Base-by-base conservation (phyloP, 2,113 vertebrate species). In the Noturus placidus region DNA sequence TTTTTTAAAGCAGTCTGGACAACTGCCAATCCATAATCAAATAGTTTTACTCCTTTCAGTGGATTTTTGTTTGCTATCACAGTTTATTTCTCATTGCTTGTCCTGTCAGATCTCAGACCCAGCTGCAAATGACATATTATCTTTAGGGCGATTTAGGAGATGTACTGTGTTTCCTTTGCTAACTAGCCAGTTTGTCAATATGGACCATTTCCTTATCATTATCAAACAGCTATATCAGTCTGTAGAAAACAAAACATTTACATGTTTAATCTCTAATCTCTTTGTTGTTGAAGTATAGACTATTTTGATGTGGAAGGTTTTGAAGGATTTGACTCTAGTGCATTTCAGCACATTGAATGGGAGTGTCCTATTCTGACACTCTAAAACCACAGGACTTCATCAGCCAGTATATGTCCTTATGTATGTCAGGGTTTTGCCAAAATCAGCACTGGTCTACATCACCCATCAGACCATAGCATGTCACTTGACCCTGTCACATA, bases 1-100 rank as follows among this genome's bases (percentile, higher is more conserved):
- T 72, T 11, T n/a, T 76, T 72, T 72, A 72, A 77, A n/a, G 22
- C 74, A 50, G 74, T 50, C 74, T 77, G 42, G 42, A 77, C 42
- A 25, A 50, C 74, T 5, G 38, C 22, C 42, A 46, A 77, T 76
- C 22, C 25, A 50, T 50, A 77, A 77, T 27, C 20, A 52, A 52
- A 78, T 52, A n/a, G 11, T 6, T 30, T n/a, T 15, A 52, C 5
- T 14, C 1, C 5, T 42, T 74, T 25, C 70, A 25, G 15, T 72
- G 69, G 33, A 69, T 63, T 63, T 63, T 27, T 35, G 46, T 4
- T 46, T 76, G 38, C 11, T 46, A 25, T 46, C 4, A 52, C 46
- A n/a, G 46, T 78, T n/a, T 50, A 77, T 77, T 77, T n/a, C 38
- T 46, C 72, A 11, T n/a, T 5, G 46, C 20, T 52, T 25, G 5